A percentile compares a stretch with the other conserved stretches of the same genome.
Evolutionary conservation across 2,113 vertebrate species (phyloP).

Genomic region (Takifugu bimaculatus): DNA sequence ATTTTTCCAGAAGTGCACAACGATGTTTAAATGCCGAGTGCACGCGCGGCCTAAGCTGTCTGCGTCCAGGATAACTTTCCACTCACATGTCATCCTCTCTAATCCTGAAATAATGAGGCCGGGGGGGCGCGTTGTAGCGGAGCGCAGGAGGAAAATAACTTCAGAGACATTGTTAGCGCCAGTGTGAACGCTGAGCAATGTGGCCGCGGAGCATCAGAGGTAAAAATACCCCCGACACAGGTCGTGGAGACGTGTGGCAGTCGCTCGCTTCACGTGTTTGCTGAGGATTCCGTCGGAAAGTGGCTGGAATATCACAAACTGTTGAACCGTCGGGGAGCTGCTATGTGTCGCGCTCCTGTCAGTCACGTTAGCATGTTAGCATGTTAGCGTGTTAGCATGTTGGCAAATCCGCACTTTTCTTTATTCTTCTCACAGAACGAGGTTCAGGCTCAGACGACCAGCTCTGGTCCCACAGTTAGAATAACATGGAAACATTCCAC

Average conservation of each 20-base stretch:
- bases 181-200: conserved; percentile 8
- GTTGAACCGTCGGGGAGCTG: too few species aligned
- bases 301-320: background rate
- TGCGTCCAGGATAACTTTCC: background rate
- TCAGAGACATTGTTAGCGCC: conserved; percentile 29
- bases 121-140: background rate
- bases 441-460: too few species aligned
- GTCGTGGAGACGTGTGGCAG: conserved; percentile 10
- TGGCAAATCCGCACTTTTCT: too few species aligned
- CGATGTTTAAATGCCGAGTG: too few species aligned
- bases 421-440: too few species aligned
- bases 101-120: background rate
- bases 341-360: too few species aligned
- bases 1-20: too few species aligned
- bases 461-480: too few species aligned
- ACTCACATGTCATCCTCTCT: conserved; percentile 7
- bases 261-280: background rate
- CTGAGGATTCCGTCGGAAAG: background rate
- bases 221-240: conserved; percentile 39
- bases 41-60: too few species aligned
- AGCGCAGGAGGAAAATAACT: background rate
- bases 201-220: conserved; percentile 21
- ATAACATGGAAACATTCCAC: too few species aligned
- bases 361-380: too few species aligned
- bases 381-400: too few species aligned